Base-by-base conservation (phyloP, 2,888 invertebrate genomes). In the Tenthredo livida region DNA sequence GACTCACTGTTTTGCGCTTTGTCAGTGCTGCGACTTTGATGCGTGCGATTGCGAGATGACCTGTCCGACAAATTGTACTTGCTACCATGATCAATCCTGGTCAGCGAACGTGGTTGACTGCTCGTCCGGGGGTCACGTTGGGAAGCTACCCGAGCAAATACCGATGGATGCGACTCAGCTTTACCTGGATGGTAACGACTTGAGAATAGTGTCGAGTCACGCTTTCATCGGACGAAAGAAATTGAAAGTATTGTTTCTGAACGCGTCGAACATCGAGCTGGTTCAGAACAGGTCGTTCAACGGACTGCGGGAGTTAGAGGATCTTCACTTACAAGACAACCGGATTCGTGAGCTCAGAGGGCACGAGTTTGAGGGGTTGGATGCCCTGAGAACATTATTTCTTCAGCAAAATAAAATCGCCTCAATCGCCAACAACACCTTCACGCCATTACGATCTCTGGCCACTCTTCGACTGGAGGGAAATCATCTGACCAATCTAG, bases 31-130 rank as follows among this genome's bases (percentile, higher is more conserved):
- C 93, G 97, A 98, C 93, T 98, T 97, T 92, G 97, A 97, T 91
- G 97, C 97, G 54, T 98, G 98, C 93, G 98, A 98, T 93, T 98
- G 98, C 94, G 97, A 98, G 94, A 97, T 97, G 97, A 97, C 97
- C 82, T 98, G 98, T 91, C 98, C 98, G 37, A 95, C 95, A 85
- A 97, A 97, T 91, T 98, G 98, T 94, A 97, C 97, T 84, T 98
- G 98, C 93, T 98, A 97, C 94, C 97, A 97, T 92, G 98, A 98
- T 93, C 97, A 97, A 91, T 96, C 97, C 37, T 98, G 97, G 97
- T 96, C 96, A 72, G 97, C 97, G 29, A 97, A 97, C 94, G 97
- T 97, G 77, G 97, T 97, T 82, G 97, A 97, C 93, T 97, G 97
- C 91, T 96, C 97, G 77, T 95, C 94, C 86, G 95, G 96, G 87